Evolutionary conservation across 2,888 invertebrate species (phyloP), one percentile per base, ranked within the genome.

Genomic region (Dorcus parallelipipedus): DNA sequence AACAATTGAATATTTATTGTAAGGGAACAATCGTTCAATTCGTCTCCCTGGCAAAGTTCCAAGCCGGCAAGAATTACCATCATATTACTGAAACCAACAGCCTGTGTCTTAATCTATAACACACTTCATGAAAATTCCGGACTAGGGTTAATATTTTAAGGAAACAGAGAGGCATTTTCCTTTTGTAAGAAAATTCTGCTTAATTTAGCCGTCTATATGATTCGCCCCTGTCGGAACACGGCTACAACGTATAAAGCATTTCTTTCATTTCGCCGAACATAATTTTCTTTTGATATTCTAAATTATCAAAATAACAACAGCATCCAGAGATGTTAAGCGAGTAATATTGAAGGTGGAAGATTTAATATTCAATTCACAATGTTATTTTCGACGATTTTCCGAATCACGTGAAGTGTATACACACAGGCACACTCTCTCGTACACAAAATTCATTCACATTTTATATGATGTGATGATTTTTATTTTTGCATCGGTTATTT

Each of bases 11-110:
- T 60, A 60, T 60, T 60, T 60, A 56, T 57, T 53, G 55, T 49
- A 45, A 8, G 53, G 43, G 53, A 53, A 45, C 53, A 42, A 45
- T 53, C 45, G 26, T 40, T 23, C 50, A 26, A 26, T 49, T 49
- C 55, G 38, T 41, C 49, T 49, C 33, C 43, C 49, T 55, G 55
- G 55, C 55, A 55, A 38, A 33, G 17, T 23, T 49, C 55, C 55
- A 55, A 41, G 38, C 49, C 38, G 38, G 23, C 33, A 66, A 67
- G 69, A 69, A 71, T 72, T 71, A 71, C 70, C 69, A 71, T 72
- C 69, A 68, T 69, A 67, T 69, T 69, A 67, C 64, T 63, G 66
- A 67, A 69, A 63, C 68, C 69, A 69, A 64, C 70, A 69, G 71
- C 67, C 66, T 71, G 69, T 67, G 64, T 68, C 68, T 67, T 69